Conservation (phyloP, 1,140 invertebrate species). For the Trachelipus rathkii region DNA sequence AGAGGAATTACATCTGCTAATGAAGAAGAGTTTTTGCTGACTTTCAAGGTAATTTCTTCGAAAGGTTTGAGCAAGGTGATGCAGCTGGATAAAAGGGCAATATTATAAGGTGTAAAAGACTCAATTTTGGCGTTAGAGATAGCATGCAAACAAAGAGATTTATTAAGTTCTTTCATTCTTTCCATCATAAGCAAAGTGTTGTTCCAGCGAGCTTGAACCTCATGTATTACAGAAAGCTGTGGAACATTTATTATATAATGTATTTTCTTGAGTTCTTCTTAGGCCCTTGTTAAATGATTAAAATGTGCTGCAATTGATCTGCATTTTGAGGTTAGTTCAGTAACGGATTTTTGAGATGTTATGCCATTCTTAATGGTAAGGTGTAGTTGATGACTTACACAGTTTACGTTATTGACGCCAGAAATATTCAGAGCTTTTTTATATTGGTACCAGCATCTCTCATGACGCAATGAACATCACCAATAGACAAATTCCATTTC, state of each 20-base stretch:
- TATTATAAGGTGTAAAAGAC: conserved; percentile 11
- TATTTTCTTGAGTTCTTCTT: conserved; percentile 23
- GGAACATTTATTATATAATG: conserved; percentile 18
- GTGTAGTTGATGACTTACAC: conserved; percentile 21
- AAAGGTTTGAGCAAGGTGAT: no score
- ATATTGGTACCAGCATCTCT: conserved; percentile 22
- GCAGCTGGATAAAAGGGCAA: background rate
- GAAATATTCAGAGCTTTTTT: conserved; percentile 23
- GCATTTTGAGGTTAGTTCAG: background rate
- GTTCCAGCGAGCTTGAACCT: conserved; percentile 20
- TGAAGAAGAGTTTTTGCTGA: no score
- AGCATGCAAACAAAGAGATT: conserved; percentile 23
- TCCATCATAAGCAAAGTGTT: conserved; percentile 25
- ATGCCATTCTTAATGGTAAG: background rate
- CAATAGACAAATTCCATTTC: no score
- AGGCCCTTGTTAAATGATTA: conserved; percentile 23
- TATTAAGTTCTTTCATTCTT: conserved; percentile 25
- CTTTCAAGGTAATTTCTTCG: no score
- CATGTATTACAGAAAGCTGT: conserved; percentile 16
- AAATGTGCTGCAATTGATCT: conserved; percentile 23
- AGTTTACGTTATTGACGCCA: conserved; percentile 17
- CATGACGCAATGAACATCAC: no score
- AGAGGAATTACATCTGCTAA: no score
- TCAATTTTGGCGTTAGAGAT: conserved; percentile 14
- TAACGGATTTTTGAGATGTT: conserved; percentile 7